phyloP scores from a whole-genome alignment of 2,888 invertebrate species.

The Monochamus alternatus region DNA sequence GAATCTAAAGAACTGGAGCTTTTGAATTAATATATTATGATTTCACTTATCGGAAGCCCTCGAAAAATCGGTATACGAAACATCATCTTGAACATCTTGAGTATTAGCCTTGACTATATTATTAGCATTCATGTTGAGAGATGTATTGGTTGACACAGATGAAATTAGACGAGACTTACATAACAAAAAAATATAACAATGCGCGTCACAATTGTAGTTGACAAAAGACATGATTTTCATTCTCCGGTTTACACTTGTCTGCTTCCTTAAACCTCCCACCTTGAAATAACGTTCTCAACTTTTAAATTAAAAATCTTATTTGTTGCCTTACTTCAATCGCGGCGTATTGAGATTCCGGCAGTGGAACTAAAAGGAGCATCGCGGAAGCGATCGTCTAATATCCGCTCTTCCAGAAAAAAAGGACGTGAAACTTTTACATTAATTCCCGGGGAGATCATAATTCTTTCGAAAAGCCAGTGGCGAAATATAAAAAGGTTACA shows the following conservation, averaged over 20 bases:
- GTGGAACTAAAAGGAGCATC: conserved; percentile 17
- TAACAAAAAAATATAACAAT: no score
- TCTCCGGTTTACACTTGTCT: neutral
- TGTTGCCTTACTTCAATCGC: neutral
- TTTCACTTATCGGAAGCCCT: no score
- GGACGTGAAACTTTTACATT: conserved; percentile 39
- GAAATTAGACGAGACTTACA: no score
- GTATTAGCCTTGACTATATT: no score
- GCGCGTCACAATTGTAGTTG: no score
- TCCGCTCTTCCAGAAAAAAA: conserved; percentile 38
- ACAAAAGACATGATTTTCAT: no score
- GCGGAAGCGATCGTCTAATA: conserved; percentile 40
- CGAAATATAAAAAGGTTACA: conserved; percentile 19
- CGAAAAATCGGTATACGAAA: no score
- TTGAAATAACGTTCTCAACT: neutral
- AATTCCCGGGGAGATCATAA: conserved; percentile 39
- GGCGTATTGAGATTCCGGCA: neutral
- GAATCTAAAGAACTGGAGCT: no score
- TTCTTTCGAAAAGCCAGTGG: conserved; percentile 25
- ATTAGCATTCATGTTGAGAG: no score
- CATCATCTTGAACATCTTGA: no score
- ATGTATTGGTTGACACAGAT: no score
- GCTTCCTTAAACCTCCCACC: neutral
- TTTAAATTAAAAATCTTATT: neutral
- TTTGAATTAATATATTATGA: no score